These are phyloP conservation scores for Fistularia commersonii DNA, from an alignment of 2,797 vertebrate genomes.

Conservation along the genomic window DNA sequence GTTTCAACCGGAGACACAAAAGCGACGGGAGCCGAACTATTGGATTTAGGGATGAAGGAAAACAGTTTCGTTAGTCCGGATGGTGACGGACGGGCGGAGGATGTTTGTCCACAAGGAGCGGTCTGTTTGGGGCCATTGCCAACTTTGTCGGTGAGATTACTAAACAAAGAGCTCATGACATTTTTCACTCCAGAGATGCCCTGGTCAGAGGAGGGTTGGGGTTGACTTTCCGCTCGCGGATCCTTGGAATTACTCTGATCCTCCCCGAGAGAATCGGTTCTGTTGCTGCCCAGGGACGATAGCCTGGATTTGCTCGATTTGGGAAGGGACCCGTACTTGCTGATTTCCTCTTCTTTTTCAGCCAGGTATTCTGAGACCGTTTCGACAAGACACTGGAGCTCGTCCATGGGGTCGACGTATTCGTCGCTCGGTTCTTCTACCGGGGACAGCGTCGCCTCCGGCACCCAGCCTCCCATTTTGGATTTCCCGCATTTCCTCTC, in stretches of 20 bases:
- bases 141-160: slow-evolving; percentile 83
- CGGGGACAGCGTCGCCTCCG: slow-evolving; percentile 76
- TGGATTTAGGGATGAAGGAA: slow-evolving; percentile 71
- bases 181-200: slow-evolving; percentile 79
- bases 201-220: slow-evolving; percentile 44
- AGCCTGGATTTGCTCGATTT: slow-evolving; percentile 75
- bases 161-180: slow-evolving; percentile 84
- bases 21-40: slow-evolving; percentile 63
- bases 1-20: slow-evolving; percentile 71
- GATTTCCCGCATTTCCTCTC: slow-evolving; percentile 66
- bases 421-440: slow-evolving; percentile 82
- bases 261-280: slow-evolving; percentile 66
- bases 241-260: slow-evolving; percentile 51
- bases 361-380: slow-evolving; percentile 96
- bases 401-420: slow-evolving; percentile 88
- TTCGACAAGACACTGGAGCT: slow-evolving; percentile 94
- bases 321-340: slow-evolving; percentile 83
- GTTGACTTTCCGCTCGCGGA: slow-evolving; percentile 42
- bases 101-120: slow-evolving; percentile 52
- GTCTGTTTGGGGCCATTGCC: slow-evolving; percentile 78
- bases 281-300: slow-evolving; percentile 66
- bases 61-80: slow-evolving; percentile 74
- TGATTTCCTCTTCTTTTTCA: slow-evolving; percentile 98
- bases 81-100: slow-evolving; percentile 46
- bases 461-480: slow-evolving; percentile 65